A percentile compares a stretch with the other conserved stretches of the same genome.
These are phyloP conservation scores for Gibbula magus DNA, from an alignment of 2,888 invertebrate species.

Conservation along the genomic window DNA sequence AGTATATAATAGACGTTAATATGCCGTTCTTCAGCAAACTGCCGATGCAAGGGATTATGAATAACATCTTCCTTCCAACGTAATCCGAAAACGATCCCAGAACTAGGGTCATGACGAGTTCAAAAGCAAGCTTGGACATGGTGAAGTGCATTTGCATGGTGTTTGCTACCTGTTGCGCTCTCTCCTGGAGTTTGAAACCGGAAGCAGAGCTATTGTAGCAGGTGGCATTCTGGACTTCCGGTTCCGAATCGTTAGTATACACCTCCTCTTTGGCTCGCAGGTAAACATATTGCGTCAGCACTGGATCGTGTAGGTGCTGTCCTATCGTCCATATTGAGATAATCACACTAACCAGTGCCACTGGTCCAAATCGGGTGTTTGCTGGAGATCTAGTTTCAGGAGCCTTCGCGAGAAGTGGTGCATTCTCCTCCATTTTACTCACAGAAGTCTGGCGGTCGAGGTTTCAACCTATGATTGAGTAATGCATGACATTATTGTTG, in stretches of 20 bases:
- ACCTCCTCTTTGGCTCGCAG: neutral
- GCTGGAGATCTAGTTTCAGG: neutral
- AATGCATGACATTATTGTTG: too few relatives aligned
- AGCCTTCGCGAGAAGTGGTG: neutral
- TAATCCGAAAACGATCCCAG: slow-evolving; percentile 44
- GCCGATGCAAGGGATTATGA: slow-evolving; percentile 38
- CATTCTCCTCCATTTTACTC: too few relatives aligned
- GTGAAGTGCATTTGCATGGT: slow-evolving; percentile 28
- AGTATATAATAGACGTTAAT: slow-evolving; percentile 42
- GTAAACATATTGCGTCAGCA: neutral
- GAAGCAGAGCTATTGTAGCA: slow-evolving; percentile 6
- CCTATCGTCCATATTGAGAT: neutral
- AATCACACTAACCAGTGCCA: neutral
- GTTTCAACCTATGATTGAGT: too few relatives aligned
- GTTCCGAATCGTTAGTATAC: neutral
- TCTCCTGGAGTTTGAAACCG: neutral
- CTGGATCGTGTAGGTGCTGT: neutral
- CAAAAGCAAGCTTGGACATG: slow-evolving; percentile 15
- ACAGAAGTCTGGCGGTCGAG: too few relatives aligned
- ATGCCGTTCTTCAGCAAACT: slow-evolving; percentile 28
- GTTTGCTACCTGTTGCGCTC: slow-evolving; percentile 31
- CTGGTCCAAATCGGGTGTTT: neutral
- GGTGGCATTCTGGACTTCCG: neutral
- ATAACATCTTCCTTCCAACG: slow-evolving; percentile 43
- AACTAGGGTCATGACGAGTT: slow-evolving; percentile 27